Evolutionary conservation across 53 echinoderm and acorn worm species (phyloP).

Genomic region (Antedon mediterranea): DNA sequence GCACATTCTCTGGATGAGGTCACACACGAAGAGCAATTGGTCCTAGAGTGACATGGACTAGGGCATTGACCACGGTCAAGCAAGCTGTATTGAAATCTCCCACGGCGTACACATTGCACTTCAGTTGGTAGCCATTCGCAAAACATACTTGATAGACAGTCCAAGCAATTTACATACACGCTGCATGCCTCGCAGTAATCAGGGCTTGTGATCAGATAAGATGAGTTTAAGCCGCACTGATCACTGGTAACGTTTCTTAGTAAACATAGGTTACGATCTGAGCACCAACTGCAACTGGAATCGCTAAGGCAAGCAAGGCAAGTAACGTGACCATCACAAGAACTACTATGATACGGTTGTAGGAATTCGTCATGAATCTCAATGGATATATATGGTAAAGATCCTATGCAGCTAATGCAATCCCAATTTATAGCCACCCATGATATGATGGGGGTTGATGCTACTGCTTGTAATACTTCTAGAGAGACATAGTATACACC

Average conservation of each 20-base stretch:
- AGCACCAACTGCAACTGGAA: conserved; percentile 71
- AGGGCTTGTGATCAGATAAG: conserved; percentile 36
- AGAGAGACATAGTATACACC: not conserved
- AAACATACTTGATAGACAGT: conserved; percentile 49
- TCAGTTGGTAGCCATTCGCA: conserved; percentile 65
- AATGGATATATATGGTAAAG: not conserved
- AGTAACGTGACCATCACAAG: conserved; percentile 36
- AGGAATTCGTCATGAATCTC: conserved; percentile 32
- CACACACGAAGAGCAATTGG: conserved; percentile 46
- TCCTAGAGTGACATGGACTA: conserved; percentile 36
- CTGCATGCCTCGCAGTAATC: conserved; percentile 46
- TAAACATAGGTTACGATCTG: conserved; percentile 45
- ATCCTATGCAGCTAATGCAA: too few relatives aligned
- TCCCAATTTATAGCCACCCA: not conserved
- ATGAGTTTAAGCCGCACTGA: conserved; percentile 24
- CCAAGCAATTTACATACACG: conserved; percentile 39
- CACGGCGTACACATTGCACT: conserved; percentile 40
- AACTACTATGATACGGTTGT: conserved; percentile 31
- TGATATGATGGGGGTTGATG: too few relatives aligned
- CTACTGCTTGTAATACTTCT: not conserved
- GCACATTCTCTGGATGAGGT: conserved; percentile 40
- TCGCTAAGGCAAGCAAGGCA: conserved; percentile 73
- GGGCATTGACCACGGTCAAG: conserved; percentile 31
- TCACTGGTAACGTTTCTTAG: conserved; percentile 29
- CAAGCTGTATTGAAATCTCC: conserved; percentile 29